Percentiles rank a stretch among this genome's conserved stretches.
phyloP scores from a whole-genome alignment of 1,140 invertebrate species.

The Tetranychus cinnabarinus region DNA sequence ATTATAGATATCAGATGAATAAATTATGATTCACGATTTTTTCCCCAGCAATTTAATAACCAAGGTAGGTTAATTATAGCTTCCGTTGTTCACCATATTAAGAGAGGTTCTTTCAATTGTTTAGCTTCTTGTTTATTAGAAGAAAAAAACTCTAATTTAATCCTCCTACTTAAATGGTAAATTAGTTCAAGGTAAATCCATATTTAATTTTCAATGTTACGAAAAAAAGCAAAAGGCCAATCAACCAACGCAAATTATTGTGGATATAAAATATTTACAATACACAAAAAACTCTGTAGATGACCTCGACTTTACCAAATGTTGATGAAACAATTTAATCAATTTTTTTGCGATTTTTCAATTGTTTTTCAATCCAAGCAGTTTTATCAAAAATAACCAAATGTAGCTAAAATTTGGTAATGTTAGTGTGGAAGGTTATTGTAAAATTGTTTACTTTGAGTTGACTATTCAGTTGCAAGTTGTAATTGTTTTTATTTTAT shows the following conservation, averaged over 20 bases:
- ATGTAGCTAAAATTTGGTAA: too few species aligned
- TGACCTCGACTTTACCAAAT: background rate
- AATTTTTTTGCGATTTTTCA: background rate
- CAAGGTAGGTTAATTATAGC: too few species aligned
- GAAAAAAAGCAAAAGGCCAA: background rate
- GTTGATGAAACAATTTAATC: background rate
- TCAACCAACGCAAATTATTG: background rate
- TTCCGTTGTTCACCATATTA: background rate
- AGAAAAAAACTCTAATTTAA: too few species aligned
- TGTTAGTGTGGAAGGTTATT: too few species aligned
- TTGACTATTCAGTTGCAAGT: too few species aligned
- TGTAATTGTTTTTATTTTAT: background rate
- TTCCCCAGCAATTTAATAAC: too few species aligned
- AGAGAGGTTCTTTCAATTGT: background rate
- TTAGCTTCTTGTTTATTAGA: background rate
- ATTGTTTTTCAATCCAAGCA: background rate
- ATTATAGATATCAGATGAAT: too few species aligned
- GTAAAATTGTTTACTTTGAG: too few species aligned
- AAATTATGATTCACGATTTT: too few species aligned
- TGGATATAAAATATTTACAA: background rate
- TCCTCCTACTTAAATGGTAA: too few species aligned
- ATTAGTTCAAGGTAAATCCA: background rate
- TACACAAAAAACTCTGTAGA: background rate
- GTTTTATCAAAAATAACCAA: too few species aligned
- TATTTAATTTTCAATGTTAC: background rate